Percentiles rank a stretch among this genome's conserved stretches.
Conservation (phyloP, 2,113 vertebrate genomes). For the Daphoenositta chrysoptera region DNA sequence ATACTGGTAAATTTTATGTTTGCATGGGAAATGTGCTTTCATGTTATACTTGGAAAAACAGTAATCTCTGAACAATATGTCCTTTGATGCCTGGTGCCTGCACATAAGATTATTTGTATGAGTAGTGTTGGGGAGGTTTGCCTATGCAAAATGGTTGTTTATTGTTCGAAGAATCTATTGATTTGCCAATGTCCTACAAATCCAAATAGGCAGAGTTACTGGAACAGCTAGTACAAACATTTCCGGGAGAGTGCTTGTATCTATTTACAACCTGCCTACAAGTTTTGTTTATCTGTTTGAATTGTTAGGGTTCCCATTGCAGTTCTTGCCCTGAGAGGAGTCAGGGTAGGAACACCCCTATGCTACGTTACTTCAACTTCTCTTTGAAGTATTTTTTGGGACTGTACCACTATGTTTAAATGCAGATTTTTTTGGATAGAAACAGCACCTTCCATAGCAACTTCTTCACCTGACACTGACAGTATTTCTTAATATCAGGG, state of each 20-base stretch:
- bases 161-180: neutral
- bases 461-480: neutral
- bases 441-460: neutral
- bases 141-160: neutral
- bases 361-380: neutral
- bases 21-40: neutral
- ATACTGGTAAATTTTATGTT: neutral
- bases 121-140: neutral
- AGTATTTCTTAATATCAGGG: accelerated
- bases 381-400: neutral
- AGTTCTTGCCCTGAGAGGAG: neutral
- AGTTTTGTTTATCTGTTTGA: neutral
- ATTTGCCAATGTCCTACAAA: neutral
- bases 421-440: accelerated
- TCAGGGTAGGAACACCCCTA: neutral
- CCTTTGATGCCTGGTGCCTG: neutral
- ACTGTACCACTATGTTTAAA: neutral
- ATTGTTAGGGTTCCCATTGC: neutral
- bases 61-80: neutral
- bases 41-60: neutral
- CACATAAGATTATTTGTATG: neutral
- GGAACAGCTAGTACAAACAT: neutral
- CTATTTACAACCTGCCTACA: neutral
- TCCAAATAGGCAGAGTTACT: neutral
- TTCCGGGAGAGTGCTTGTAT: neutral